Conservation (phyloP, 2,113 vertebrate species). For the Labeo rohita region DNA sequence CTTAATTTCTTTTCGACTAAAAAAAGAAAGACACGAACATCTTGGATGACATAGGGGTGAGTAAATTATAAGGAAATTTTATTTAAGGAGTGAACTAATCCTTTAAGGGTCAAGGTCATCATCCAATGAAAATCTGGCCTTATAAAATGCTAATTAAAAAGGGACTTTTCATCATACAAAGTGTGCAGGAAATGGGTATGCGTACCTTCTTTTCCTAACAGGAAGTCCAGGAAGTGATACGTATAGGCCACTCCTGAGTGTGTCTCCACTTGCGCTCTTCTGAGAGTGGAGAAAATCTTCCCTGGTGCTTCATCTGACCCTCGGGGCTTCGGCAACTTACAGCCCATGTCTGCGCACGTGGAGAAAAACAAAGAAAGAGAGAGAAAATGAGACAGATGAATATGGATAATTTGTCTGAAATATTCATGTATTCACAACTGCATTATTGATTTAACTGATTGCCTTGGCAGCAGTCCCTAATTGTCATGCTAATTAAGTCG, state of each 20-base stretch:
- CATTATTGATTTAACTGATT: slow-evolving; percentile 49
- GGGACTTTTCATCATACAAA: not conserved
- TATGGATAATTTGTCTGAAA: slow-evolving; percentile 40
- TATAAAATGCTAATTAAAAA: not conserved
- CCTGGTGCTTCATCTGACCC: slow-evolving; percentile 89
- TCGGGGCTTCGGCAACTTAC: slow-evolving; percentile 88
- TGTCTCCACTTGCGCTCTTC: slow-evolving; percentile 93
- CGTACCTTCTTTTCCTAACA: slow-evolving; percentile 84
- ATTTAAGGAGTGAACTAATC: too few species aligned
- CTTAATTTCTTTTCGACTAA: too few species aligned
- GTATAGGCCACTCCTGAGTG: slow-evolving; percentile 91
- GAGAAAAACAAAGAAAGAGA: slow-evolving; percentile 23
- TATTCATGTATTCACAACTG: slow-evolving; percentile 52
- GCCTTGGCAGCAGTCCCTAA: slow-evolving; percentile 50
- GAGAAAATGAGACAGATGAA: slow-evolving; percentile 34
- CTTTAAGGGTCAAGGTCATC: not conserved
- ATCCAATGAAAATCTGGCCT: not conserved
- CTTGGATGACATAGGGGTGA: too few species aligned
- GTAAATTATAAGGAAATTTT: too few species aligned
- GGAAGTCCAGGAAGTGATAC: slow-evolving; percentile 93
- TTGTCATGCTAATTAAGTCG: slow-evolving; percentile 46
- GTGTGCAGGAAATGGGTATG: not conserved
- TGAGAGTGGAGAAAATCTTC: slow-evolving; percentile 95
- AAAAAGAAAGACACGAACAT: too few species aligned
- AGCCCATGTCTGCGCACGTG: slow-evolving; percentile 85